phyloP scores from a whole-genome alignment of 2,113 vertebrate genomes.

The Sphaerodactylus townsendi region DNA sequence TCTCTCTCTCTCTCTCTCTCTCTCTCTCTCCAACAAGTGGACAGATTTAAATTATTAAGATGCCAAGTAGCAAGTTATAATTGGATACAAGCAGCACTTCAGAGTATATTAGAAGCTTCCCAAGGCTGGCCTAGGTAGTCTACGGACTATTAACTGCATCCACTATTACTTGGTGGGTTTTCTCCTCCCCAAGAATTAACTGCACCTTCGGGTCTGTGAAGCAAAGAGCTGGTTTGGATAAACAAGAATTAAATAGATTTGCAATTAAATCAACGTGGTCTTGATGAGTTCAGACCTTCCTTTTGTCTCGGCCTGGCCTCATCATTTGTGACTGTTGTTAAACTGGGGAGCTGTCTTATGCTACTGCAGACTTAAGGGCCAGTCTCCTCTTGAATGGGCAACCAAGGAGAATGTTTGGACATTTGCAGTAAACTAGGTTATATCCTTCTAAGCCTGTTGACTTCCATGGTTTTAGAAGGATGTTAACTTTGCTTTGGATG shows the following conservation, averaged over 20 bases:
- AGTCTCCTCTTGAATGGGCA: too few relatives aligned
- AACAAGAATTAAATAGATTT: constrained; percentile 45
- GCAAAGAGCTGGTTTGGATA: constrained; percentile 75
- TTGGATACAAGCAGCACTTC: constrained; percentile 95
- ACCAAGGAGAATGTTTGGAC: too few relatives aligned
- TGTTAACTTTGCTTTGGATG: too few relatives aligned
- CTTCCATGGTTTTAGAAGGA: too few relatives aligned
- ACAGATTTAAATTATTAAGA: constrained; percentile 98
- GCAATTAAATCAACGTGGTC: constrained; percentile 66
- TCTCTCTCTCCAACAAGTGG: constrained; percentile 68
- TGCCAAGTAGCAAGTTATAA: constrained; percentile 95
- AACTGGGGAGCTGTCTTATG: not conserved
- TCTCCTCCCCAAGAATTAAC: constrained; percentile 59
- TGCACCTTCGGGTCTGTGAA: constrained; percentile 67
- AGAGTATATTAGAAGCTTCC: constrained; percentile 92
- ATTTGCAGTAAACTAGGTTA: too few relatives aligned
- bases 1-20: not conserved
- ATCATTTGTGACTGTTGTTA: not conserved
- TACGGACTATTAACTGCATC: constrained; percentile 91
- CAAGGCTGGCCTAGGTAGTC: constrained; percentile 75
- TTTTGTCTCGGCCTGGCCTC: constrained; percentile 61
- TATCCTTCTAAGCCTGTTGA: too few relatives aligned
- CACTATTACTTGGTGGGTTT: constrained; percentile 62
- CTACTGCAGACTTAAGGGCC: too few relatives aligned
- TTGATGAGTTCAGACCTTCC: constrained; percentile 50